Conservation (phyloP, 2,113 vertebrate genomes). For the Polypterus senegalus region DNA sequence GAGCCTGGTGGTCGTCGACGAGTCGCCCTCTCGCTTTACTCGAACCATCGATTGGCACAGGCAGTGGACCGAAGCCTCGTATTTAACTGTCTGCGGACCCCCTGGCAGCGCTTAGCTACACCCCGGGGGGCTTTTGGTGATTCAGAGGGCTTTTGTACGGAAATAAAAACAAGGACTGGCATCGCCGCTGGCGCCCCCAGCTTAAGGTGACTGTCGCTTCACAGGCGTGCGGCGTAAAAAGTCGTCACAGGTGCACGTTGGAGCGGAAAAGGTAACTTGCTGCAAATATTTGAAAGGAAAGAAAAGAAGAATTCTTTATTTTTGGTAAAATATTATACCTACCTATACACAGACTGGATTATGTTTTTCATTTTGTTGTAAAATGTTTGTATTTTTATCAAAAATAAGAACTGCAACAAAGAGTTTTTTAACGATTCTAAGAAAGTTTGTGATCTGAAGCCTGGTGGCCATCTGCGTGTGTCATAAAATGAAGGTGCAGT, state of each 20-base stretch:
- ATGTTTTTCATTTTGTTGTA: constrained; percentile 64
- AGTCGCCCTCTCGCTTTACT: no score
- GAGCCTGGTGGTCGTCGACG: no score
- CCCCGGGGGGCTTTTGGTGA: no score
- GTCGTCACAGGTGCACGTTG: constrained; percentile 20
- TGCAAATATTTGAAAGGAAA: constrained; percentile 48
- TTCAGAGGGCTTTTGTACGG: no score
- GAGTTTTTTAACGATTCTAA: constrained; percentile 15
- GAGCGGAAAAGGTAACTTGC: constrained; percentile 44
- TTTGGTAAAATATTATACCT: constrained; percentile 86
- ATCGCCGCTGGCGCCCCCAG: no score
- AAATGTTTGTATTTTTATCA: constrained; percentile 72
- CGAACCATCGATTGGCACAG: no score
- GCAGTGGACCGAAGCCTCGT: no score
- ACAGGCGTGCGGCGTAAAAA: no score
- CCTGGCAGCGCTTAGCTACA: no score
- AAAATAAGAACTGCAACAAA: constrained; percentile 54
- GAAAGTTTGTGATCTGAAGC: not conserved
- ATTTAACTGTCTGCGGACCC: no score
- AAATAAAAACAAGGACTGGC: no score
- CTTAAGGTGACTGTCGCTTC: no score
- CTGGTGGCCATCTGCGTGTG: not conserved
- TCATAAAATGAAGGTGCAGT: constrained; percentile 23
- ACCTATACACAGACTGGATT: constrained; percentile 71
- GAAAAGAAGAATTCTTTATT: constrained; percentile 81